Percentiles rank a stretch among this genome's conserved stretches.
Conservation (phyloP, 1,140 invertebrate species). For the Eubasilissa regina region DNA sequence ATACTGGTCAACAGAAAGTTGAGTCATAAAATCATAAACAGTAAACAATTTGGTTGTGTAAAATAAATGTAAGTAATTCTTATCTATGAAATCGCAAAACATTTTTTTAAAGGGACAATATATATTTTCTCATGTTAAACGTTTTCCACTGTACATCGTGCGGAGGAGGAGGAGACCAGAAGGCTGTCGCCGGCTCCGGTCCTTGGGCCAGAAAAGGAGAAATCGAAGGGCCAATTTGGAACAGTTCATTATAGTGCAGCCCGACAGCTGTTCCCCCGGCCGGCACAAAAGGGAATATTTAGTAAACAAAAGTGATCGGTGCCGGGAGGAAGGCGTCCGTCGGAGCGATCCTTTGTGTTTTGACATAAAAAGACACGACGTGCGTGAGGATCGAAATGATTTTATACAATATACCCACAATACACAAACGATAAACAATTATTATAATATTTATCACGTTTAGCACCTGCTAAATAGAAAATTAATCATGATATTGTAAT, state of each 20-base stretch:
- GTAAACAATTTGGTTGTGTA: too few relatives aligned
- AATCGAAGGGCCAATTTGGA: constrained; percentile 11
- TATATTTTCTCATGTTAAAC: too few relatives aligned
- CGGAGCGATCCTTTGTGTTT: constrained; percentile 27
- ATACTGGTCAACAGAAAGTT: too few relatives aligned
- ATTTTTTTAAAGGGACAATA: too few relatives aligned
- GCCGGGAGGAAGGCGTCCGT: background rate
- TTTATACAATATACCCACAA: background rate
- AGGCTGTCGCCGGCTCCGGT: background rate
- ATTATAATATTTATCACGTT: too few relatives aligned
- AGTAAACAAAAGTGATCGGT: constrained; percentile 18
- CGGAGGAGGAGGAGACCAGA: background rate
- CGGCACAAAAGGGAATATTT: constrained; percentile 21
- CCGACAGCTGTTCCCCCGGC: constrained; percentile 31
- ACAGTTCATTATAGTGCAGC: background rate
- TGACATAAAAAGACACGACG: background rate
- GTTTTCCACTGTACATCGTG: too few relatives aligned
- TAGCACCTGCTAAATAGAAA: too few relatives aligned
- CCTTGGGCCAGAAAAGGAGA: constrained; percentile 16
- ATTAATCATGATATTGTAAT: too few relatives aligned
- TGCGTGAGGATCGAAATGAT: constrained; percentile 27
- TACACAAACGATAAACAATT: background rate
- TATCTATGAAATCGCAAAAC: too few relatives aligned
- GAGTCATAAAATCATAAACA: too few relatives aligned
- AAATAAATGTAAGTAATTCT: too few relatives aligned